These are phyloP conservation scores for Odontomyia ornata DNA, from an alignment of 2,888 invertebrate species.

Conservation along the genomic window DNA sequence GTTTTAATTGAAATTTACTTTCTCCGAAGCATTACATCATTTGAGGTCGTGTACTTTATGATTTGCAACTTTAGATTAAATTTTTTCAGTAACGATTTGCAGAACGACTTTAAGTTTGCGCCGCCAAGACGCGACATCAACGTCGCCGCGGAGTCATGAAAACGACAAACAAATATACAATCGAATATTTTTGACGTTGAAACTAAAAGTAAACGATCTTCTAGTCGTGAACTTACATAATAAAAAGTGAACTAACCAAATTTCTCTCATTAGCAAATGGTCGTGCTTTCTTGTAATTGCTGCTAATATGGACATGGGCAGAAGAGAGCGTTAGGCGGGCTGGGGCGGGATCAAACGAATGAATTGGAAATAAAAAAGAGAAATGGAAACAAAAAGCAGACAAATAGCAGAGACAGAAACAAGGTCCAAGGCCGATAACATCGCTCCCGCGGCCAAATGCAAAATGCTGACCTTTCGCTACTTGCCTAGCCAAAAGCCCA, in stretches of 20 bases:
- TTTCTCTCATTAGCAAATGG: conserved; percentile 44
- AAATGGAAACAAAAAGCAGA: conserved; percentile 1
- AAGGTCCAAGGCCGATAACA: conserved; percentile 43
- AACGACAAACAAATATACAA: conserved; percentile 36
- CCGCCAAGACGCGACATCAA: not conserved
- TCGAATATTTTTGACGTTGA: conserved; percentile 40
- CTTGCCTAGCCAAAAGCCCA: conserved; percentile 32
- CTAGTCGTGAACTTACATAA: conserved; percentile 43
- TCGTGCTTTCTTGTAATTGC: conserved; percentile 43
- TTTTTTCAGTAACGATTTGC: conserved; percentile 31
- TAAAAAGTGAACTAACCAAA: conserved; percentile 40
- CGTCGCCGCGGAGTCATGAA: conserved; percentile 9
- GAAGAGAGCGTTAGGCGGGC: not conserved
- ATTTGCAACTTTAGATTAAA: conserved; percentile 41
- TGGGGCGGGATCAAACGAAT: conserved; percentile 15
- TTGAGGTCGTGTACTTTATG: conserved; percentile 43
- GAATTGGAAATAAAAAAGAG: conserved; percentile 19
- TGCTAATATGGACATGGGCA: conserved; percentile 33
- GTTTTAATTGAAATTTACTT: conserved; percentile 40
- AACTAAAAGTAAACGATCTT: conserved; percentile 29
- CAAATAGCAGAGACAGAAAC: conserved; percentile 30
- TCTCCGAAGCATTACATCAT: conserved; percentile 39
- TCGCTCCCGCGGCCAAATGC: conserved; percentile 33
- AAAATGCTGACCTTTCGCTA: conserved; percentile 37
- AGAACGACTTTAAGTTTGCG: conserved; percentile 24